Evolutionary conservation across 1,140 invertebrate species (phyloP).

Genomic region (Lordiphosa stackelbergi): DNA sequence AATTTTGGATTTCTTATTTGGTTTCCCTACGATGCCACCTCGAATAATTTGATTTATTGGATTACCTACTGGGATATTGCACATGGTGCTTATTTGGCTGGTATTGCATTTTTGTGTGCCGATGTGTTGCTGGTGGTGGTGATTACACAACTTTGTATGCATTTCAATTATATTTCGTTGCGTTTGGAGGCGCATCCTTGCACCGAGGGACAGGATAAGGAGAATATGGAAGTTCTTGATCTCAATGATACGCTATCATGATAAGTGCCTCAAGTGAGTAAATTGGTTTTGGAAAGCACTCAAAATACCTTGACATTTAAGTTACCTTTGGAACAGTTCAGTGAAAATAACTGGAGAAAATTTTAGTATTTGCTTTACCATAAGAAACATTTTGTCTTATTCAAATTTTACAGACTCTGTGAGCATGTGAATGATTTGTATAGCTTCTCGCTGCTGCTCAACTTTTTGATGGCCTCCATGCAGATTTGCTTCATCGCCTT

Average conservation of each 20-base stretch:
- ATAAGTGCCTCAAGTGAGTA: constrained; percentile 62
- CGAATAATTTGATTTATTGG: constrained; percentile 53
- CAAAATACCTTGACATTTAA: no score
- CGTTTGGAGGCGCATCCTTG: constrained; percentile 50
- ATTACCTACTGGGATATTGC: constrained; percentile 62
- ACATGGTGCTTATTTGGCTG: constrained; percentile 65
- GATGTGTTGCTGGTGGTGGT: constrained; percentile 63
- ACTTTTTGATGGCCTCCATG: constrained; percentile 67
- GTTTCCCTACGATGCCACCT: constrained; percentile 64
- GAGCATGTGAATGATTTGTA: constrained; percentile 60
- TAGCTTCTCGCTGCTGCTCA: constrained; percentile 59
- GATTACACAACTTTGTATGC: constrained; percentile 71
- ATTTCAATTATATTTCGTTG: constrained; percentile 58
- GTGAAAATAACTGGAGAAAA: no score
- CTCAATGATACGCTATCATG: constrained; percentile 52
- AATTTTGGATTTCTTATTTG: constrained; percentile 68
- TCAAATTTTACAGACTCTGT: constrained; percentile 40
- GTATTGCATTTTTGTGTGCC: constrained; percentile 67
- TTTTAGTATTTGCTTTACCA: no score
- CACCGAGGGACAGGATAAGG: constrained; percentile 3
- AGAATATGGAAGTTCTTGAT: constrained; percentile 50
- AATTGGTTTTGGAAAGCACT: no score
- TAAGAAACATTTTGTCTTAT: no score
- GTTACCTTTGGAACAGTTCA: no score
- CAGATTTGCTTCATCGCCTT: constrained; percentile 74